Base-by-base conservation (phyloP, 35 echinoderm and acorn worm genomes). In the Stichopus chloronotus region DNA sequence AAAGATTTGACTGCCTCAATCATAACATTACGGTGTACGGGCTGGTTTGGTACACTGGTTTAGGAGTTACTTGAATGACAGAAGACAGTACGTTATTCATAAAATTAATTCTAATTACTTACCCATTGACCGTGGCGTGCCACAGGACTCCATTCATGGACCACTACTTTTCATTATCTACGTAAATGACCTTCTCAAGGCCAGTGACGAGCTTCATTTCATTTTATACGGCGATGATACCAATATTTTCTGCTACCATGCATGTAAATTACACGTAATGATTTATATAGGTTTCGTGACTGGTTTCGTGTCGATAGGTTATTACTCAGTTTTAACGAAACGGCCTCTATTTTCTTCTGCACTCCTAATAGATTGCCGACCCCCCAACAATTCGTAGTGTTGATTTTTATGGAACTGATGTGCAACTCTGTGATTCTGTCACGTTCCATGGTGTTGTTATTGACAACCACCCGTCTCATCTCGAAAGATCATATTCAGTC, bases 161-260 rank as follows among this genome's bases (percentile, higher is more conserved):
- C 63, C 63, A 71, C 63, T 71, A 71, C 63, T 71, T 71, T 71
- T 71, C 63, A 71, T 71, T 71, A 71, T 71, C n/a, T 71, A 11
- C 30, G 30, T 71, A 71, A 43, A 43, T 43, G 30, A 43, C 30
- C 30, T 43, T 43, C 30, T 43, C 30, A 43, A 43, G 30, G 30
- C 10, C 11, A 71, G 11, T 71, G n/a, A n/a, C 63, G 63, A 71
- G 10, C 10, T 71, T 71, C 63, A 71, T 71, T 71, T 71, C n/a
- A 71, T 71, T 71, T 71, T 71, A 71, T 71, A 71, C n/a, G 63
- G 1, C n/a, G n/a, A 71, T n/a, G 63, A 71, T 71, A 71, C 63
- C 63, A 71, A 71, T n/a, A 71, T 11, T 71, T 71, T 11, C 63
- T 13, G 1, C 63, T 71, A 11, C n/a, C 63, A 71, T 71, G 63